Conservation (phyloP, 2,797 vertebrate genomes). For the Dryobates pubescens region DNA sequence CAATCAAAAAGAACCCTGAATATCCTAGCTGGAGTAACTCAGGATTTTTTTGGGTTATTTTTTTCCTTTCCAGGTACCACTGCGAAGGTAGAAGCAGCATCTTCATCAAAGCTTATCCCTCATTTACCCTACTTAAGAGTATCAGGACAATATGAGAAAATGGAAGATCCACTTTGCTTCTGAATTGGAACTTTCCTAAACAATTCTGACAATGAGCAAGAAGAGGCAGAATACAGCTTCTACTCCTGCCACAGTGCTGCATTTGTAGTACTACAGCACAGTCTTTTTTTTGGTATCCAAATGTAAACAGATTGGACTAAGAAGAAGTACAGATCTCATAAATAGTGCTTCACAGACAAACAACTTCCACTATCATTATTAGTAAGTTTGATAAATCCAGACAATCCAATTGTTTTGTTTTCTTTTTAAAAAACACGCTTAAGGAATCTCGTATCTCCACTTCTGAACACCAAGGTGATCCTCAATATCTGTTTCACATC, state of each 20-base stretch:
- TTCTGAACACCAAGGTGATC: not conserved
- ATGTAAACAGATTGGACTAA: not conserved
- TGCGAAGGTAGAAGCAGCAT: not conserved
- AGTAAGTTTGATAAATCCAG: not conserved
- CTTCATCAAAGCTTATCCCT: not conserved
- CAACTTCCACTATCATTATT: not conserved
- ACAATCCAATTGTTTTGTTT: not conserved
- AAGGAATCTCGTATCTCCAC: not conserved
- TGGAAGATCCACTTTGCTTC: not conserved
- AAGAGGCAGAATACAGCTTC: not conserved
- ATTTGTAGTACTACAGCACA: not conserved
- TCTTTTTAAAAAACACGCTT: not conserved
- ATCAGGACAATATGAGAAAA: not conserved
- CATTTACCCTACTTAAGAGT: not conserved
- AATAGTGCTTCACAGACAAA: not conserved
- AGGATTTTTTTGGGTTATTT: not conserved
- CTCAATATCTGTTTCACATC: not conserved
- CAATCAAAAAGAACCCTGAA: not conserved
- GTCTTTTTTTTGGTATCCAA: not conserved
- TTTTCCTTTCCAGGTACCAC: not conserved
- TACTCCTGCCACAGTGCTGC: not conserved
- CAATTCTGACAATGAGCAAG: not conserved
- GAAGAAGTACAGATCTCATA: not conserved
- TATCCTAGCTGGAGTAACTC: not conserved
- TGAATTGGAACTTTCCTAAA: not conserved